A percentile compares a stretch with the other conserved stretches of the same genome.
Evolutionary conservation across 2,797 vertebrate genomes (phyloP).

Genomic region (Rhinoraja longicauda): DNA sequence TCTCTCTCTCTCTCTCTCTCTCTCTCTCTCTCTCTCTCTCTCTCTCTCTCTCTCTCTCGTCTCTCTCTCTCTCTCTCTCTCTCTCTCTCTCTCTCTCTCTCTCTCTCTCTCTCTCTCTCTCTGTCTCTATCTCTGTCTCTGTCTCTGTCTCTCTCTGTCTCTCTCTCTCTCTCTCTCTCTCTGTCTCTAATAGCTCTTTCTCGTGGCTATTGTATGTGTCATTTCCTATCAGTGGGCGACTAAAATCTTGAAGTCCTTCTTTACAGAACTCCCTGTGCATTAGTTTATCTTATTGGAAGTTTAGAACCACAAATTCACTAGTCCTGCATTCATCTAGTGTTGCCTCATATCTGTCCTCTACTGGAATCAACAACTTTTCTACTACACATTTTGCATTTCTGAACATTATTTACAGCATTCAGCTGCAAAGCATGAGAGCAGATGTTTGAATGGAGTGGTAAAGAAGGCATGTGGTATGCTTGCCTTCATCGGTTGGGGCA

Average conservation of each 20-base stretch:
- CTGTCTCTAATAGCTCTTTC: background rate
- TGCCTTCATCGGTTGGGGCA: no score
- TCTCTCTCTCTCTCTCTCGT: no score
- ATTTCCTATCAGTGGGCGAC: background rate
- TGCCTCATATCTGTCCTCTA: background rate
- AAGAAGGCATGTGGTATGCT: no score
- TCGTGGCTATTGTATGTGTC: background rate
- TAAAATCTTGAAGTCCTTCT: background rate
- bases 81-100: no score
- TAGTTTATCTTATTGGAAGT: background rate
- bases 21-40: no score
- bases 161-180: no score
- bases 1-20: no score
- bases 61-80: no score
- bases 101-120: no score
- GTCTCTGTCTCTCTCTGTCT: no score
- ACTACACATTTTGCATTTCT: background rate
- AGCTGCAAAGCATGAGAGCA: background rate
- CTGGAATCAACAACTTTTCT: background rate
- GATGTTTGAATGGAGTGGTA: no score
- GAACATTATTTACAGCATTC: background rate
- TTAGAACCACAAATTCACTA: background rate
- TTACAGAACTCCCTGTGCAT: background rate
- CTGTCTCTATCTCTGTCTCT: no score
- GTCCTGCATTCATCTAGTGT: background rate